Conservation (phyloP, 2,797 vertebrate genomes). For the Lepus oiostolus region DNA sequence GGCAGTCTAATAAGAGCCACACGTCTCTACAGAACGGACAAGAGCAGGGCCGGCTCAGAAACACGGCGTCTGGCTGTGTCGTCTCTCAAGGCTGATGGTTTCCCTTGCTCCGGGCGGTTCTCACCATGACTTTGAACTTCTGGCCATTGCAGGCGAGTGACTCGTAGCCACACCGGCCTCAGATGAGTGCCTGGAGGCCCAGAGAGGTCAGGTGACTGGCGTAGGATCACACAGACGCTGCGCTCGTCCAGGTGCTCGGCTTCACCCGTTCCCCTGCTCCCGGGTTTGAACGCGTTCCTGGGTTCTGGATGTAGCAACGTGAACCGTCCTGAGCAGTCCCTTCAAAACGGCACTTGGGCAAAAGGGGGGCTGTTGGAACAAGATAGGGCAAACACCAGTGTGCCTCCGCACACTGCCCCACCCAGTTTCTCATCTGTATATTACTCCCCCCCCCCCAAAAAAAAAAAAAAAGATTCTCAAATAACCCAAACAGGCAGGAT, state of each 20-base stretch:
- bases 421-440: conserved; percentile 88
- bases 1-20: neutral
- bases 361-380: conserved; percentile 86
- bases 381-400: conserved; percentile 88
- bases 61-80: neutral
- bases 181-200: neutral
- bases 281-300: conserved; percentile 74
- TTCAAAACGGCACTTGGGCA: conserved; percentile 76
- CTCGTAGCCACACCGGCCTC: neutral
- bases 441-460: neutral
- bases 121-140: conserved; percentile 20
- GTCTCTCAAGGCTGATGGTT: neutral
- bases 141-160: neutral
- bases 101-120: neutral
- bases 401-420: conserved; percentile 87
- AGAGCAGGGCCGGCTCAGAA: neutral
- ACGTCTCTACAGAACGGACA: neutral
- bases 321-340: conserved; percentile 74
- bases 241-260: rapidly evolving
- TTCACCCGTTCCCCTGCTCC: neutral
- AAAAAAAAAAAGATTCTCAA: conserved; percentile 83
- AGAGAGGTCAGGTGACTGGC: neutral
- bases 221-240: neutral
- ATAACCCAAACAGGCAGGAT: conserved; percentile 88
- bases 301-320: conserved; percentile 62